A percentile compares a stretch with the other conserved stretches of the same genome.
Evolutionary conservation across 2,113 vertebrate species (phyloP).

Genomic region (Hippocampus guttulatus): DNA sequence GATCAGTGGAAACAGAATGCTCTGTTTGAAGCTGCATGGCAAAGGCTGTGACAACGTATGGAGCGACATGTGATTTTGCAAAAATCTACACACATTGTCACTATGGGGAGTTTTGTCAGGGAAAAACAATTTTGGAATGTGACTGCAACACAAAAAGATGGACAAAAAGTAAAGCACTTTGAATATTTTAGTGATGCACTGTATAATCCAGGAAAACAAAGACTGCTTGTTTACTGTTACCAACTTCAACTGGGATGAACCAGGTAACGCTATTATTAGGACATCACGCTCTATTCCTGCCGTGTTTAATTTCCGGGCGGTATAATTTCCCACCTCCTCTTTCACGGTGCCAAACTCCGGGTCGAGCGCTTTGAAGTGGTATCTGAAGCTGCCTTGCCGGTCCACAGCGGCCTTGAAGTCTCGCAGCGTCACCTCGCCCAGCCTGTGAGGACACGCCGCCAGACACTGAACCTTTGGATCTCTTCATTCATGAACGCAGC

Average conservation of each 20-base stretch:
- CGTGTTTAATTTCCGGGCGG: conserved; percentile 27
- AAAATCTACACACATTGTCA: too few relatives aligned
- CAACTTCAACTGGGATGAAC: conserved; percentile 29
- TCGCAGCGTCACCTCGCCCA: conserved; percentile 90
- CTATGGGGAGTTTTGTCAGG: too few relatives aligned
- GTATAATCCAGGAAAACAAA: conserved; percentile 23
- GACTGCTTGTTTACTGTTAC: conserved; percentile 15
- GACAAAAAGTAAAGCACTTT: not conserved
- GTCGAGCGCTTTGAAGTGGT: conserved; percentile 97
- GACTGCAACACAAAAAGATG: not conserved
- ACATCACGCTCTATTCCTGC: conserved; percentile 32
- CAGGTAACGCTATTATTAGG: conserved; percentile 37
- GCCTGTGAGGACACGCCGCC: conserved; percentile 67
- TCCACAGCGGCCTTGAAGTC: conserved; percentile 94
- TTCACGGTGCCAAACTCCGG: conserved; percentile 98
- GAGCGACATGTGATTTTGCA: too few relatives aligned
- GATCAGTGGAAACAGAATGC: too few relatives aligned
- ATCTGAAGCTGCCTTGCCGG: conserved; percentile 87
- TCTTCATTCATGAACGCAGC: conserved; percentile 7
- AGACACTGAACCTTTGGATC: conserved; percentile 9
- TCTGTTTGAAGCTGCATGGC: too few relatives aligned
- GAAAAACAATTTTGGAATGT: too few relatives aligned
- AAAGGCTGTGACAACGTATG: too few relatives aligned
- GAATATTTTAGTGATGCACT: not conserved
- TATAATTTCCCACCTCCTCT: conserved; percentile 80